phyloP scores from a whole-genome alignment of 1,140 invertebrate genomes.

The Conopomorpha cramerella region DNA sequence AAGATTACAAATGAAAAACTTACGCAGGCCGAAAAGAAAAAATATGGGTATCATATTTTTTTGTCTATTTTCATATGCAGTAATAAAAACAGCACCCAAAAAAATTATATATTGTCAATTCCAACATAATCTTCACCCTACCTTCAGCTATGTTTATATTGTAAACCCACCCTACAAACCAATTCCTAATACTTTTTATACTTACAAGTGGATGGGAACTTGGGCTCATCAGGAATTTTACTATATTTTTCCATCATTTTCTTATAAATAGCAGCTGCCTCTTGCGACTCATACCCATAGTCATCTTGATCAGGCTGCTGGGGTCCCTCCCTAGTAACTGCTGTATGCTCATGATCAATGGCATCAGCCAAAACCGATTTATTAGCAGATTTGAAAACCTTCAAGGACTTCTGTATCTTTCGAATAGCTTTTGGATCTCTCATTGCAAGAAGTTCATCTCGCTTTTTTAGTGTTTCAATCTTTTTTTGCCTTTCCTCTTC shows the following conservation, averaged over 20 bases:
- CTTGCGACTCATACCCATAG: conserved; percentile 84
- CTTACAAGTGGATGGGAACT: conserved; percentile 51
- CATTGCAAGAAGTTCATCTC: conserved; percentile 70
- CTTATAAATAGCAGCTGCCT: conserved; percentile 78
- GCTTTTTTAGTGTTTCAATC: conserved; percentile 67
- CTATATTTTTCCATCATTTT: conserved; percentile 85
- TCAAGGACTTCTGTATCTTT: conserved; percentile 67
- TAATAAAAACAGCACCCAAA: no score
- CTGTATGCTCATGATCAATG: conserved; percentile 75
- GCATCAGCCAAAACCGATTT: conserved; percentile 85
- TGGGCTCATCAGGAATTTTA: conserved; percentile 69
- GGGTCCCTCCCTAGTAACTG: conserved; percentile 71
- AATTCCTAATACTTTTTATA: conserved; percentile 2
- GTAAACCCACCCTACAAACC: conserved; percentile 10
- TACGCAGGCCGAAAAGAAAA: no score
- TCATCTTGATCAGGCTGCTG: conserved; percentile 88
- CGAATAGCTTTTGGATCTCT: conserved; percentile 74
- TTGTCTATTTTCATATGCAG: no score
- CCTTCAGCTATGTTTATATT: no score
- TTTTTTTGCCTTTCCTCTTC: conserved; percentile 73
- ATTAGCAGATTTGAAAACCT: conserved; percentile 85
- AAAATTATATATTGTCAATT: no score
- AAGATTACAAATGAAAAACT: no score
- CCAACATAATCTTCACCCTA: no score
- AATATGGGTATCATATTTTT: no score